Conservation (phyloP, 2,797 vertebrate genomes). For the Epinephelus malabaricus region DNA sequence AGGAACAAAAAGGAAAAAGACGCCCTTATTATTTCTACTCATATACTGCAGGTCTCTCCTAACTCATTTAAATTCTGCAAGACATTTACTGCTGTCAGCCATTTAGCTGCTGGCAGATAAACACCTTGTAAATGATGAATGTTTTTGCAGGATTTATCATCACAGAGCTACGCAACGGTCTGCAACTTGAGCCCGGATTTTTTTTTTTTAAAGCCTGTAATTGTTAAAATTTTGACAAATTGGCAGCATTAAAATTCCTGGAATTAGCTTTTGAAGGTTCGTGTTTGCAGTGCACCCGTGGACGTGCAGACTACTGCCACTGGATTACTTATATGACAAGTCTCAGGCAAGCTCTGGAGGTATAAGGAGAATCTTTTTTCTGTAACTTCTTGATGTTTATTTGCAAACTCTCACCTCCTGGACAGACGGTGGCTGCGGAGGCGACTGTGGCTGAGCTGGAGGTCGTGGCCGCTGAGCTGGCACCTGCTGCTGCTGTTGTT, state of each 20-base stretch:
- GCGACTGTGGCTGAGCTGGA: conserved; percentile 56
- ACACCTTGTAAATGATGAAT: conserved; percentile 30
- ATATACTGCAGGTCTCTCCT: conserved; percentile 27
- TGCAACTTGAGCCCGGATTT: neutral
- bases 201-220: no score
- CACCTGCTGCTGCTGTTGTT: conserved; percentile 49
- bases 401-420: conserved; percentile 88
- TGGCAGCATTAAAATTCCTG: neutral
- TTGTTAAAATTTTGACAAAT: neutral
- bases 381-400: neutral
- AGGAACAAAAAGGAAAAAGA: conserved; percentile 69
- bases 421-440: conserved; percentile 81
- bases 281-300: neutral
- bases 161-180: neutral
- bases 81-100: conserved; percentile 42
- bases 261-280: neutral
- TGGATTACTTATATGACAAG: neutral
- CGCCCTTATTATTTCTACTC: conserved; percentile 21
- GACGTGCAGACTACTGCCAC: neutral
- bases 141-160: conserved; percentile 21
- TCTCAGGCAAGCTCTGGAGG: neutral
- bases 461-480: conserved; percentile 46
- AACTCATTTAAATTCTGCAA: conserved; percentile 45
- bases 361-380: neutral
- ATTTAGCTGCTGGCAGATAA: conserved; percentile 32